Evolutionary conservation across 2,113 vertebrate genomes (phyloP), one percentile per base, ranked within the genome.

Genomic region (Phyllostomus hastatus): DNA sequence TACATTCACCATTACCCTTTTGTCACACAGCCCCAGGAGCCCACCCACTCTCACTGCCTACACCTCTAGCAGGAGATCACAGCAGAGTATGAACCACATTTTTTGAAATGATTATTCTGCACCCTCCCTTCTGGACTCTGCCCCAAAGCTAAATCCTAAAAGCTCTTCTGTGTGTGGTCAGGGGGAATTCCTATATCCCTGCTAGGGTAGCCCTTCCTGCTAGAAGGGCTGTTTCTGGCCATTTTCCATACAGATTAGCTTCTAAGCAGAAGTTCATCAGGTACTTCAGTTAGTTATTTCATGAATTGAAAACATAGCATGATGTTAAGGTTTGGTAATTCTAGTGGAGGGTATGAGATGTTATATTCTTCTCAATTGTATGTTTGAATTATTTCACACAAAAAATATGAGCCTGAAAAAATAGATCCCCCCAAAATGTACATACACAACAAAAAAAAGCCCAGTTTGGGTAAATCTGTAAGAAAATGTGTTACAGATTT

Each of bases 401-500:
- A 28, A 61, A 92, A 90, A 94, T 57, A 52, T 12, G 43, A 86
- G 5, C 69, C 72, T 91, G 72, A 87, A 85, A 89, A 85, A 80
- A 61, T n/a, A 4, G 66, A 38, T 57, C 28, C 57, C 7, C 28
- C 26, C 16, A 78, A 96, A 89, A 86, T 26, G 69, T 17, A 95
- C 26, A 33, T 19, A 64, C 41, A 83, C 26, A 89, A 89, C 8
- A 82, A 19, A 48, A 33, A 33, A 33, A 41, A 61, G 8, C 10
- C 43, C 73, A 90, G 57, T 10, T 73, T 50, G 19, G 87, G 38
- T 67, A 14, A 50, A 59, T 48, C n/a, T 19, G 38, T 66, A 52
- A 38, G 54, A 86, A 90, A 94, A 95, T 79, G 48, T 28, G 75
- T 84, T 84, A 52, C 31, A 72, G 50, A 88, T 81, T 85, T 97